phyloP scores from a whole-genome alignment of 2,888 invertebrate species.

The Trichopria drosophilae region DNA sequence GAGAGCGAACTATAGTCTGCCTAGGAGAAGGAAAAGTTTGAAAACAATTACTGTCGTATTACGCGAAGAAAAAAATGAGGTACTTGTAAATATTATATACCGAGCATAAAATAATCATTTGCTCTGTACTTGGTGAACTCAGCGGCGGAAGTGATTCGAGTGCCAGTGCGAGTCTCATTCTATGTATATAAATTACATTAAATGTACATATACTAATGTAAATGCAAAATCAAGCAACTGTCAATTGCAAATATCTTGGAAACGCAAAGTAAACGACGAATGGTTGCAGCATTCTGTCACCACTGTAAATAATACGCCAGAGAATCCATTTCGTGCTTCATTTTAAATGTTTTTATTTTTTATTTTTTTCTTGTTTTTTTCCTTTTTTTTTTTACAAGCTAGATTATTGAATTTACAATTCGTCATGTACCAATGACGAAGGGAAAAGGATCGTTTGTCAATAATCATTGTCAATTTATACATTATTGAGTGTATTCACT shows the following conservation, averaged over 20 bases:
- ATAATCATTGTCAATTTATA: conserved; percentile 30
- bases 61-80: conserved; percentile 46
- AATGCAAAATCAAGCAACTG: conserved; percentile 54
- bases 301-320: too few species aligned
- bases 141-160: conserved; percentile 52
- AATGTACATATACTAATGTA: conserved; percentile 56
- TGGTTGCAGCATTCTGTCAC: too few species aligned
- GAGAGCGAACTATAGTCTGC: too few species aligned
- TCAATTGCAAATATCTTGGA: conserved; percentile 22
- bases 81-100: conserved; percentile 56
- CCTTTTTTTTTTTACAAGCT: too few species aligned
- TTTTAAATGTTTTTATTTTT: too few species aligned
- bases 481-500: too few species aligned
- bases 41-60: conserved; percentile 47
- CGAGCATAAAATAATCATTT: conserved; percentile 49
- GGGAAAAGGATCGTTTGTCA: conserved; percentile 29
- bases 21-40: conserved; percentile 33
- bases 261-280: too few species aligned
- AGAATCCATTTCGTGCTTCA: too few species aligned
- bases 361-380: too few species aligned
- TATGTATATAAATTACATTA: conserved; percentile 58
- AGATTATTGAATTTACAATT: too few species aligned
- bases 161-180: conserved; percentile 56
- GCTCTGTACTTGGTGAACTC: conserved; percentile 48
- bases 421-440: too few species aligned